Evolutionary conservation across 2,888 invertebrate species (phyloP), one percentile per base, ranked within the genome.

Genomic region (Empis livida): DNA sequence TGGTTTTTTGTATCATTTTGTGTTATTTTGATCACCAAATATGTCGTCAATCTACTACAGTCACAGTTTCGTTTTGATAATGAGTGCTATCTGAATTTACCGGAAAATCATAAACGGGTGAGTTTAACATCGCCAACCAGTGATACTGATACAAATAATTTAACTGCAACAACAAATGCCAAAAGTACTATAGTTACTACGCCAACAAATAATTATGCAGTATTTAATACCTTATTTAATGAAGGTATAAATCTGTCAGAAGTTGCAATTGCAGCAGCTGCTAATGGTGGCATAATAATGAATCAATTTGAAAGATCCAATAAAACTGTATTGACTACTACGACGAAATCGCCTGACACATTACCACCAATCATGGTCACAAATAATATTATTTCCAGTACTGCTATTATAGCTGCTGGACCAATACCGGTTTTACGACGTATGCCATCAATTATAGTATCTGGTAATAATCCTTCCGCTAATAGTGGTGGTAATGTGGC

Each of bases 11-110:
- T 42, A 2, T 23, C 6, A 27, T 17, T 42, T 42, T 42, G 3
- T n/a, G 13, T 30, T 42, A n/a, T 41, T 41, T 42, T 17, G 10
- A 15, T 30, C 27, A 4, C 38, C 32, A 47, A 46, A 39, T 20
- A 15, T 6, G 16, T 16, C 38, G 39, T 15, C 9, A 38, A 38
- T 15, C 27, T 30, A 14, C 13, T 69, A 64, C 83, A 97, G 94
- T 95, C 95, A 78, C 96, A 97, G 76, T 99, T 97, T 79, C 87
- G 96, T 71, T 97, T 97, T 78, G 97, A 97, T 79, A 96, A 95
- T 78, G 99, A 97, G 80, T 95, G 93, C 78, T 89, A 91, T 78
- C 80, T 92, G 74, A 91, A 88, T 76, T 82, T 96, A 68, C 92
- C 93, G 73, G 96, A 96, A 77, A 93, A 93, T 77, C 93, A 95